Evolutionary conservation across 2,888 invertebrate genomes (phyloP), one percentile per base, ranked within the genome.

Genomic region (Tetragonisca angustula): DNA sequence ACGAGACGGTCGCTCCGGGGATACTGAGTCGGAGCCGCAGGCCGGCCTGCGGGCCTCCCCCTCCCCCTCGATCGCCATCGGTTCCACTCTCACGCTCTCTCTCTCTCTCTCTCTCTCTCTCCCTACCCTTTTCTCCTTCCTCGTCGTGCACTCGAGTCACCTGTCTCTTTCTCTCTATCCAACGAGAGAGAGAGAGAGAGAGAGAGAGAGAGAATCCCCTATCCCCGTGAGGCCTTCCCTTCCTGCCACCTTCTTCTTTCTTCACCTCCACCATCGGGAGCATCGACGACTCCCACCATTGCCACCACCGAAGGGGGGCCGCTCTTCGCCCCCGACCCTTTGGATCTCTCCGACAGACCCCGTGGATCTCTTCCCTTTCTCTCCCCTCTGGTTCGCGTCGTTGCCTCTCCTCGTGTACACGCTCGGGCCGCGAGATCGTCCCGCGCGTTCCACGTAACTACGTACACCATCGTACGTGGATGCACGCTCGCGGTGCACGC

Each of bases 1-100:
- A 92, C 94, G 93, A 93, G 94, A 93, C 94, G 94, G 94, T 95
- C 94, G 94, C 94, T 94, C 94, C 94, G 94, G 95, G 95, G 94
- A 94, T 93, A 94, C 94, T 94, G 94, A 94, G 92, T 92, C 90
- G 92, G 90, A 92, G 94, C 95, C 94, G 94, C 93, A 91, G 94
- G 94, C 94, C 93, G 94, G 93, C 94, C 94, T 94, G 93, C 94
- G 94, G 93, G 93, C 93, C 92, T 93, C 93, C 93, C 93, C 93
- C 92, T 84, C 81, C 72, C 77, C 84, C 82, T 67, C 69, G 76
- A 2, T 6, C 70, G 64, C 74, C 68, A 4, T 0, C 32, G 32
- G 32, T 32, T 32, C 32, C 32, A 32, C 32, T 32, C 32, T 32
- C 32, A 32, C 32, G 32, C 32, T 32, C 32, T 32, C 32, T 32